phyloP scores from a whole-genome alignment of 2,888 invertebrate genomes.

The Aphodius sticticus region DNA sequence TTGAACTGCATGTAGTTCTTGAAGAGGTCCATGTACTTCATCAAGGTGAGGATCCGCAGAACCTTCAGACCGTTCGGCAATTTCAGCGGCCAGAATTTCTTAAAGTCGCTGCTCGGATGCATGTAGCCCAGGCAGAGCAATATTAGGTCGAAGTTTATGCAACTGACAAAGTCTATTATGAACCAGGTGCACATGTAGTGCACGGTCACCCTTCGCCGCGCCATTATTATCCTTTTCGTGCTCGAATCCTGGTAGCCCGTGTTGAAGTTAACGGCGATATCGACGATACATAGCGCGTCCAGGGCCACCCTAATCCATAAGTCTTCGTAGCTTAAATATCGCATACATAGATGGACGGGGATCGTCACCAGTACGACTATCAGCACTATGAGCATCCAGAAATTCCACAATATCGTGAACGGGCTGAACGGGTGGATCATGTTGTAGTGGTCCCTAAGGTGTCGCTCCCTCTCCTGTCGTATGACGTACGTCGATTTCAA shows the following conservation, averaged over 20 bases:
- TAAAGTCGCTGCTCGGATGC: background rate
- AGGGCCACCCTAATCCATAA: conserved; percentile 10
- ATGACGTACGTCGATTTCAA: conserved; percentile 42
- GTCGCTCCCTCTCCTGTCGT: conserved; percentile 37
- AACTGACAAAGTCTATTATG: conserved; percentile 50
- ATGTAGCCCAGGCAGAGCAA: conserved; percentile 32
- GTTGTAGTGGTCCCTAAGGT: conserved; percentile 41
- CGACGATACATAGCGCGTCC: conserved; percentile 31
- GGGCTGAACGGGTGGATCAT: conserved; percentile 44
- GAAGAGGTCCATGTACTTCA: conserved; percentile 50
- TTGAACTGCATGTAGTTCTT: conserved; percentile 43
- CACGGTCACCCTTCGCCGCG: conserved; percentile 25
- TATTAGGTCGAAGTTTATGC: conserved; percentile 50
- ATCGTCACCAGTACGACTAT: conserved; percentile 25
- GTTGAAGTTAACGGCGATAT: conserved; percentile 32
- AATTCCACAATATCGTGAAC: conserved; percentile 36
- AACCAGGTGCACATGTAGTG: conserved; percentile 53
- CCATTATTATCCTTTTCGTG: conserved; percentile 35
- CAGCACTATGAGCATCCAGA: conserved; percentile 31
- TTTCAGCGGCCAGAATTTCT: conserved; percentile 46
- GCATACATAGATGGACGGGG: conserved; percentile 25
- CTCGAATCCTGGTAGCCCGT: conserved; percentile 34
- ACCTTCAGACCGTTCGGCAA: conserved; percentile 52
- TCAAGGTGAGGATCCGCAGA: conserved; percentile 51
- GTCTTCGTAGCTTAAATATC: background rate